Base-by-base conservation (phyloP, 2,113 vertebrate genomes). In the Scatophagus argus region DNA sequence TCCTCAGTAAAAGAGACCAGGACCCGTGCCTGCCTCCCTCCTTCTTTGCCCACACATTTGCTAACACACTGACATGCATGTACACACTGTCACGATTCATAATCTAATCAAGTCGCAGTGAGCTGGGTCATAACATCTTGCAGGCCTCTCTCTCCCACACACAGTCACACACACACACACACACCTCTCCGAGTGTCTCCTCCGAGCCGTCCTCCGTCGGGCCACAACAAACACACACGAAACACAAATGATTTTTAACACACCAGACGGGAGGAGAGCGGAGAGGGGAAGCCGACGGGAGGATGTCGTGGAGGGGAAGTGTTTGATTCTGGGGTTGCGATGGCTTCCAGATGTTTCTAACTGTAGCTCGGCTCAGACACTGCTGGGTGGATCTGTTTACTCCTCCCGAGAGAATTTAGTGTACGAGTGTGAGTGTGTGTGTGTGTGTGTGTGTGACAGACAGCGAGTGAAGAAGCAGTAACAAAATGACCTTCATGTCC, bases 301-400 rank as follows among this genome's bases (percentile, higher is more conserved):
- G n/a, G n/a, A n/a, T n/a, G n/a, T n/a, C n/a, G n/a, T n/a, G n/a
- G 66, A 55, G 29, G 62, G 59, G 79, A 67, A 62, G 49, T 38
- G 69, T 81, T 82, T 82, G 67, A 82, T 80, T 79, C n/a, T 51
- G 27, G 56, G 72, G 31, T 77, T 0, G 25, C 55, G 82, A 83
- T 79, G 32, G 47, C n/a, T 85, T 88, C 68, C 87, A 89, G 83
- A 82, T 85, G 87, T 81, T 77, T 60, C 32, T 46, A 11, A 59
- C 72, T 54, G 74, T 14, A 44, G 38, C 64, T 64, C 16, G 4
- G 25, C 3, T 9, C 43, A 83, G 44, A 73, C 23, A 51, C 52
- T 44, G 31, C 38, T 46, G 73, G 41, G 39, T 66, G 59, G 41
- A 73, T 73, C 29, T 68, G 32, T 81, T 82, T 71, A 67, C 71